Percentiles rank a stretch among this genome's conserved stretches.
Evolutionary conservation across 1,140 invertebrate genomes (phyloP).

Genomic region (Choristoneura fumiferana): DNA sequence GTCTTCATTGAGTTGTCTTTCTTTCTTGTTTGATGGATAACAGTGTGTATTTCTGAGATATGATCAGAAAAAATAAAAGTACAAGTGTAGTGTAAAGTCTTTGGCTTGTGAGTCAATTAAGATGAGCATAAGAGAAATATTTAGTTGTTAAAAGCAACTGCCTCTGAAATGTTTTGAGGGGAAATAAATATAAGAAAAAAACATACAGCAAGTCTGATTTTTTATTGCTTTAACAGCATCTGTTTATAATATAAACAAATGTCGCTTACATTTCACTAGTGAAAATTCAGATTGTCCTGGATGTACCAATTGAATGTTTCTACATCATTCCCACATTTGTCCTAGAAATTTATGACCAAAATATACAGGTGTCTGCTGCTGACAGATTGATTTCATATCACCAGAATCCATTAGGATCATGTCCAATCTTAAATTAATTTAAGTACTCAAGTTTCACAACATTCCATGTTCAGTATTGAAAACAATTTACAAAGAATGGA

Average conservation of each 20-base stretch:
- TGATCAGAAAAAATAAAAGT: no score
- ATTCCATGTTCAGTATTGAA: conserved; percentile 29
- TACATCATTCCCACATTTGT: conserved; percentile 27
- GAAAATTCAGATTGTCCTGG: conserved; percentile 61
- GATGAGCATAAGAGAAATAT: no score
- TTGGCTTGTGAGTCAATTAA: no score
- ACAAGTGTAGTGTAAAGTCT: no score
- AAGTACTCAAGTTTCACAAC: conserved; percentile 54
- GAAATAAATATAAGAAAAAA: conserved; percentile 32
- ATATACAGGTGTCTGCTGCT: conserved; percentile 50
- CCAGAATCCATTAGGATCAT: conserved; percentile 40
- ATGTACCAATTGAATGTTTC: conserved; percentile 45
- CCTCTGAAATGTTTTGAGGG: neutral
- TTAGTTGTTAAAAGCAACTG: neutral
- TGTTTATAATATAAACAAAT: conserved; percentile 73
- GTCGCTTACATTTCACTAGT: conserved; percentile 68
- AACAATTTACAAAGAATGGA: conserved; percentile 35
- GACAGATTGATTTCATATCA: conserved; percentile 37
- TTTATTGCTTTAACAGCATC: conserved; percentile 78
- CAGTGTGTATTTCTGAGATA: no score
- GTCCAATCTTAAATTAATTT: conserved; percentile 59
- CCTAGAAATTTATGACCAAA: conserved; percentile 53
- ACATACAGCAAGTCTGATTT: conserved; percentile 57
- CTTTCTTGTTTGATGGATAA: neutral
- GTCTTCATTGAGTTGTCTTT: neutral